Evolutionary conservation across 2,797 vertebrate species (phyloP).

Genomic region (Eupleurogrammus muticus): DNA sequence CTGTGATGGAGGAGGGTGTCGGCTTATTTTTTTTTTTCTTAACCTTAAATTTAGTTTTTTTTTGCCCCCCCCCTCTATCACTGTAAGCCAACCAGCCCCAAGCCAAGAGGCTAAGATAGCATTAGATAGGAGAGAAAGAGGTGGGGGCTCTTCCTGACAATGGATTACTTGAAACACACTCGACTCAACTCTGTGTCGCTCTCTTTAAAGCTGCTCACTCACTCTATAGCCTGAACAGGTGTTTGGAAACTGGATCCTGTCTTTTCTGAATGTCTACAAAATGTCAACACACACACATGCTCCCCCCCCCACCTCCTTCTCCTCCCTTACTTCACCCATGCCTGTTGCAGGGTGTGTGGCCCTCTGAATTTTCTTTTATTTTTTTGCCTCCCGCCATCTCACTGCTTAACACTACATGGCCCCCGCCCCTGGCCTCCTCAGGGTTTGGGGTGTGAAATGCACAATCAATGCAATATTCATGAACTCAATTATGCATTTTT

Average conservation of each 20-base stretch:
- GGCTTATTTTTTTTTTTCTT: background rate
- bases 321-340: constrained; percentile 32
- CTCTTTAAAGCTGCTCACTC: constrained; percentile 88
- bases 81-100: constrained; percentile 62
- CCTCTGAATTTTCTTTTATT: constrained; percentile 27
- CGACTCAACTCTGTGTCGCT: constrained; percentile 79
- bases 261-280: constrained; percentile 87
- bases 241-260: constrained; percentile 84
- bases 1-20: constrained; percentile 70
- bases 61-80: constrained; percentile 49
- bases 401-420: constrained; percentile 85
- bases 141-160: constrained; percentile 83
- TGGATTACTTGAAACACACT: constrained; percentile 90
- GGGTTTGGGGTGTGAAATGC: constrained; percentile 91
- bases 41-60: background rate
- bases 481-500: constrained; percentile 74
- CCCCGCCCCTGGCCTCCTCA: constrained; percentile 79
- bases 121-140: constrained; percentile 61
- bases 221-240: constrained; percentile 88
- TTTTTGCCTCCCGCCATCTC: constrained; percentile 80
- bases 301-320: constrained; percentile 12
- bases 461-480: constrained; percentile 98
- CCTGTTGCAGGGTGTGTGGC: constrained; percentile 52
- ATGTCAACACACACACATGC: constrained; percentile 67
- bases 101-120: constrained; percentile 65